Percentiles rank a stretch among this genome's conserved stretches.
phyloP scores from a whole-genome alignment of 2,797 vertebrate species.

The Cuniculus paca region DNA sequence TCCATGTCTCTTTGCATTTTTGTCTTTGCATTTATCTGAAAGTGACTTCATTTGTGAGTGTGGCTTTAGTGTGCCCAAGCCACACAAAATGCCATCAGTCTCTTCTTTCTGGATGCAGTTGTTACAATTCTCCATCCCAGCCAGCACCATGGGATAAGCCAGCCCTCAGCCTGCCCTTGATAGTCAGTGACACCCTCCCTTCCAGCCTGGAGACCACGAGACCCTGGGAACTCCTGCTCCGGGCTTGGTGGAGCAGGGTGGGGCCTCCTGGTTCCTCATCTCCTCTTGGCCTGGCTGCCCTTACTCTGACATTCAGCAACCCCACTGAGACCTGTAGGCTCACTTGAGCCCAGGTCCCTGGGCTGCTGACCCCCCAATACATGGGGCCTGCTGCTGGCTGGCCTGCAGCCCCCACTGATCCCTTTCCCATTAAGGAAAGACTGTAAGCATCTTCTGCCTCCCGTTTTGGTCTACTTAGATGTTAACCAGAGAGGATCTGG shows the following conservation, averaged over 20 bases:
- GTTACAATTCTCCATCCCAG: not conserved
- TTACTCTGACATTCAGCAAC: not conserved
- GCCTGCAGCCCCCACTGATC: not conserved
- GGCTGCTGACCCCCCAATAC: not conserved
- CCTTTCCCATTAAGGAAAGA: not conserved
- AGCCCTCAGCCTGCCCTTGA: not conserved
- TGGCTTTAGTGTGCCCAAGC: not conserved
- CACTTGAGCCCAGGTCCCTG: not conserved
- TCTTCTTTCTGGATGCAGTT: not conserved
- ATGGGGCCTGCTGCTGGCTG: not conserved
- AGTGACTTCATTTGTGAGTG: constrained; percentile 32
- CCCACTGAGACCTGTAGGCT: not conserved
- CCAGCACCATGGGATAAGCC: not conserved
- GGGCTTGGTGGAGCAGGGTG: not conserved
- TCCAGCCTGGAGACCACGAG: not conserved
- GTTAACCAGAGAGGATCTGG: not conserved
- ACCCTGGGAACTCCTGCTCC: not conserved
- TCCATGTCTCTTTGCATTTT: constrained; percentile 19
- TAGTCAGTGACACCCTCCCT: not conserved
- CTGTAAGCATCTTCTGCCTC: not conserved
- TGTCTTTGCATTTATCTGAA: constrained; percentile 35
- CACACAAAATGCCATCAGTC: not conserved
- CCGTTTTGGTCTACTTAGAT: not conserved
- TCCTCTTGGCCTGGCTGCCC: not conserved
- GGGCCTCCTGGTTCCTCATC: not conserved